These are phyloP conservation scores for Synchiropus splendidus DNA, from an alignment of 2,113 vertebrate species.

Conservation along the genomic window DNA sequence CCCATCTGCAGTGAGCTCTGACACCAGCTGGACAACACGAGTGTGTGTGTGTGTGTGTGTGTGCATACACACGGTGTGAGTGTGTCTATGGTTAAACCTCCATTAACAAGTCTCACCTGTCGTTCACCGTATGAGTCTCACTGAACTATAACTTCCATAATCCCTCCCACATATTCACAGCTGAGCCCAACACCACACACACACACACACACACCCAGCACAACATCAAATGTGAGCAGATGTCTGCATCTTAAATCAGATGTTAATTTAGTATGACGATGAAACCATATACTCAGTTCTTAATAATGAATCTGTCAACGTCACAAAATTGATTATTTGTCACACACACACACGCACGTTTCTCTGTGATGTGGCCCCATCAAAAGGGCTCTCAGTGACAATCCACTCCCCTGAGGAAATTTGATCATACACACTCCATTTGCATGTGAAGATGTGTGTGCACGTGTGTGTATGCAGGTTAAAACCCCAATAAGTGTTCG, in stretches of 20 bases:
- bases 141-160: constrained; percentile 24
- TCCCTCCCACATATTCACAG: constrained; percentile 25
- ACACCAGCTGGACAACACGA: constrained; percentile 22
- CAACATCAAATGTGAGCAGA: no score
- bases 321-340: no score
- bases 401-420: no score
- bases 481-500: no score
- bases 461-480: no score
- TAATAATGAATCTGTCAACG: neutral
- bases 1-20: constrained; percentile 20
- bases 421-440: neutral
- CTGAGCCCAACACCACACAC: constrained; percentile 15
- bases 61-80: constrained; percentile 1
- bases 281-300: no score
- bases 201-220: constrained; percentile 10
- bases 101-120: constrained; percentile 43
- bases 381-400: no score
- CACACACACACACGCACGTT: no score
- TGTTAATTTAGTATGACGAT: no score
- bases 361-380: no score
- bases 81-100: constrained; percentile 19
- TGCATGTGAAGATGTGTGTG: neutral
- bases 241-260: no score
- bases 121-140: constrained; percentile 19
- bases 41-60: neutral